Conservation (phyloP, 2,888 invertebrate genomes). For the Chaitophorus viminalis region DNA sequence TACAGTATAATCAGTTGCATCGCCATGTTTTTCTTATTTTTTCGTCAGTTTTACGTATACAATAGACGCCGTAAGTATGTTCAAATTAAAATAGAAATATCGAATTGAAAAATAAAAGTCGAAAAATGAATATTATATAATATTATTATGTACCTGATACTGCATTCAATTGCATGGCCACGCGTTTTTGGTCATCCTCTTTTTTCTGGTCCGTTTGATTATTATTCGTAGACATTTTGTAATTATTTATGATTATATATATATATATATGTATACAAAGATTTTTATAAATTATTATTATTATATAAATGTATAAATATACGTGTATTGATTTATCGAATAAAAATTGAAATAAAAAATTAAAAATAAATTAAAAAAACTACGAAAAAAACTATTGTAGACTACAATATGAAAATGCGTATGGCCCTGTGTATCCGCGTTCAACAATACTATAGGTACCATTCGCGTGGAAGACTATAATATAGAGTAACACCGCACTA, state of each 20-base stretch:
- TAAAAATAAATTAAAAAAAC: not conserved
- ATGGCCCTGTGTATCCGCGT: not conserved
- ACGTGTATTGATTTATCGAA: no score
- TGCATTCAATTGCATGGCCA: constrained; percentile 21
- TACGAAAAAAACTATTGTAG: not conserved
- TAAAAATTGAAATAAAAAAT: not conserved
- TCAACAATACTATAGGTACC: not conserved
- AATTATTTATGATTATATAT: no score
- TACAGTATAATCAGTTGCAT: not conserved
- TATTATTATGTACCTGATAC: constrained; percentile 14
- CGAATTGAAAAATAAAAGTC: not conserved
- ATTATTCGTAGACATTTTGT: constrained; percentile 44
- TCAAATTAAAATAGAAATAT: no score
- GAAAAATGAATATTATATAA: not conserved
- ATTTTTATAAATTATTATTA: no score
- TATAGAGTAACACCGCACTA: not conserved
- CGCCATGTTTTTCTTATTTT: not conserved
- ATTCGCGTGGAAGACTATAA: not conserved
- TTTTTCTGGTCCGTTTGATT: constrained; percentile 33
- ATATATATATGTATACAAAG: no score
- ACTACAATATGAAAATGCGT: not conserved
- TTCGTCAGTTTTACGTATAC: no score
- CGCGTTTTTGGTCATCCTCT: constrained; percentile 42
- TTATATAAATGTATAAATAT: not conserved
- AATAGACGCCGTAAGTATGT: no score